phyloP scores from a whole-genome alignment of 2,113 vertebrate species.

The Aphyosemion australe region DNA sequence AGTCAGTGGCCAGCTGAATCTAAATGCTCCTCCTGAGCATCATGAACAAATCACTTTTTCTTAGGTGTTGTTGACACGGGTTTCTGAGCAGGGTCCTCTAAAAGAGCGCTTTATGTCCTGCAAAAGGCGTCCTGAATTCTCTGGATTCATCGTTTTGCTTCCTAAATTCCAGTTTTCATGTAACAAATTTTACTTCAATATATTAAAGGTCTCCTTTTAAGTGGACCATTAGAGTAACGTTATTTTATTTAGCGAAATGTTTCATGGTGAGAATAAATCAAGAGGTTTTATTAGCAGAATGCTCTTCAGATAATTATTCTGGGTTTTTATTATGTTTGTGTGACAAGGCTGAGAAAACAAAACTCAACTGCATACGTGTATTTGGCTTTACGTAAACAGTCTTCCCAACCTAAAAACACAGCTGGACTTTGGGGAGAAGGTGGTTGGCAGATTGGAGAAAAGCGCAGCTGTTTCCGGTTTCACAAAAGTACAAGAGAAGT shows the following conservation, averaged over 20 bases:
- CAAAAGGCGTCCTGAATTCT: slow-evolving; percentile 4
- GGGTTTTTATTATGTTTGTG: slow-evolving; percentile 29
- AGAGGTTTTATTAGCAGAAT: not conserved
- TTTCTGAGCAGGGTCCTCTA: slow-evolving; percentile 17
- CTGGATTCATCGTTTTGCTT: not conserved
- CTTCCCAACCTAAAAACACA: slow-evolving; percentile 75
- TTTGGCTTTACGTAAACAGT: slow-evolving; percentile 41
- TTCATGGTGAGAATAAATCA: not conserved
- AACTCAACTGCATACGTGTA: slow-evolving; percentile 32
- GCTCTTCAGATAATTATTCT: not conserved
- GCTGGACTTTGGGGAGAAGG: slow-evolving; percentile 78
- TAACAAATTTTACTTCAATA: not conserved
- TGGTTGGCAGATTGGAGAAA: slow-evolving; percentile 73
- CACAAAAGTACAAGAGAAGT: slow-evolving; percentile 68
- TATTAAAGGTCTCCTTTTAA: not conserved
- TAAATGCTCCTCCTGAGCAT: slow-evolving; percentile 46
- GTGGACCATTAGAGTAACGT: not conserved
- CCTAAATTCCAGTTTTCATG: not conserved
- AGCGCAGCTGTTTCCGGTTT: slow-evolving; percentile 77
- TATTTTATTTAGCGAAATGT: slow-evolving; percentile 1
- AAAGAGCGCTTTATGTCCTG: slow-evolving; percentile 16
- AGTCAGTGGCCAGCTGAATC: slow-evolving; percentile 31
- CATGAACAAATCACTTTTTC: slow-evolving; percentile 43
- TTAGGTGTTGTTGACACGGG: slow-evolving; percentile 14
- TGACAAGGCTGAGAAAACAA: not conserved